Percentiles rank a stretch among this genome's conserved stretches.
Evolutionary conservation across 2,113 vertebrate species (phyloP).

Genomic region (Psammodynastes pulverulentus): DNA sequence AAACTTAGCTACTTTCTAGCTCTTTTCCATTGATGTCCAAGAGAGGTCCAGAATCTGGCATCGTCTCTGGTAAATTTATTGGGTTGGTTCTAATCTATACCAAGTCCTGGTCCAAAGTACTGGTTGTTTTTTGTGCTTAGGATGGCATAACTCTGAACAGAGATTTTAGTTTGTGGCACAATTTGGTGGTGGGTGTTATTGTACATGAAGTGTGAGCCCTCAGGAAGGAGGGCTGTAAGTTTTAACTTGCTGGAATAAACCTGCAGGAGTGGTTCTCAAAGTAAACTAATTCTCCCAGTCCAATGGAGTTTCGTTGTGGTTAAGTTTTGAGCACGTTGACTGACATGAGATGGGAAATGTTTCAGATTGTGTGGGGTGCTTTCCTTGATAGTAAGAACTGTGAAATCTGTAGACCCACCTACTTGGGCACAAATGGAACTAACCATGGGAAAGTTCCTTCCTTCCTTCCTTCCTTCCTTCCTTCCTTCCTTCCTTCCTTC

Average conservation of each 20-base stretch:
- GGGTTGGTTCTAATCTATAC: not conserved
- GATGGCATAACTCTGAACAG: not conserved
- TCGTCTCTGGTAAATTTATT: not conserved
- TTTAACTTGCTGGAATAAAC: not conserved
- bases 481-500: too few relatives aligned
- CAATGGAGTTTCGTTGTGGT: not conserved
- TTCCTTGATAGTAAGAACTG: not conserved
- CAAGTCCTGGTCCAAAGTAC: not conserved
- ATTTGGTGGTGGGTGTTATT: not conserved
- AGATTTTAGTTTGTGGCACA: not conserved
- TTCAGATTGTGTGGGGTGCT: not conserved
- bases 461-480: not conserved
- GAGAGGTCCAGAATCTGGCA: not conserved
- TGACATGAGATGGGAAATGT: not conserved
- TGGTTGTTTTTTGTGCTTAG: not conserved
- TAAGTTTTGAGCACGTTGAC: not conserved
- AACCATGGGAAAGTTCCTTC: not conserved
- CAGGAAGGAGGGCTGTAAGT: not conserved
- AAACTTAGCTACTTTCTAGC: not conserved
- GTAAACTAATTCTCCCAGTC: not conserved
- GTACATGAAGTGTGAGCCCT: not conserved
- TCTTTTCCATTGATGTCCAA: not conserved
- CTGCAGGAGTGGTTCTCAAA: not conserved
- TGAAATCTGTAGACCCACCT: not conserved
- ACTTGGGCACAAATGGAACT: too few relatives aligned